Percentiles rank a stretch among this genome's conserved stretches.
These are phyloP conservation scores for Micropoecilia bifurca DNA, from an alignment of 2,797 vertebrate species.

Conservation along the genomic window DNA sequence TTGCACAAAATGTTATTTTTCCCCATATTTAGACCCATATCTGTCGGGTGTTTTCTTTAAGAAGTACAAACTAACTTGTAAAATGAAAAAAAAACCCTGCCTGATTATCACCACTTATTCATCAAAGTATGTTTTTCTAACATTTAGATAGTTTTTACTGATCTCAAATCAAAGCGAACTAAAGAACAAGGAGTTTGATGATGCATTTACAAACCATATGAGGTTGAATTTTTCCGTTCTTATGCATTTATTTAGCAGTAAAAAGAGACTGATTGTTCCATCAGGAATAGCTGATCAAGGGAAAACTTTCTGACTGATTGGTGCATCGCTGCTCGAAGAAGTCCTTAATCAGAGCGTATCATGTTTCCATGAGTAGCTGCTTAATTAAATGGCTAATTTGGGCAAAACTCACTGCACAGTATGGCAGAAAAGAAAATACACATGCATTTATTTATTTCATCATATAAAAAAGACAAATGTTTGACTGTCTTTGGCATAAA, in stretches of 20 bases:
- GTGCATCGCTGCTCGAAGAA: neutral
- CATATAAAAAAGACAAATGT: constrained; percentile 18
- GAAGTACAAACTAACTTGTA: neutral
- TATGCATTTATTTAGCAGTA: neutral
- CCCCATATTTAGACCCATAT: neutral
- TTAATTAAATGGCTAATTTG: neutral
- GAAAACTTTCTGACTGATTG: neutral
- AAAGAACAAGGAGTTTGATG: neutral
- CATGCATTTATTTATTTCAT: neutral
- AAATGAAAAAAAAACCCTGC: neutral
- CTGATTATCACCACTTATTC: neutral
- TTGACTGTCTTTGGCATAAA: constrained; percentile 21
- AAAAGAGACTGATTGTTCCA: neutral
- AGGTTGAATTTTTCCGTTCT: neutral
- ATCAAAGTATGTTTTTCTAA: neutral
- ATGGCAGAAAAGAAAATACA: neutral
- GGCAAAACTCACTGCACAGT: constrained; percentile 13
- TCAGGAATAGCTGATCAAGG: neutral
- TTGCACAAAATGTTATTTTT: neutral
- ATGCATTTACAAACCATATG: neutral
- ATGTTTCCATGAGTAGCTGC: neutral
- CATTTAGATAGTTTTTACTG: neutral
- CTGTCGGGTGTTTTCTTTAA: neutral
- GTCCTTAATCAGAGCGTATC: neutral
- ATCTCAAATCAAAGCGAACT: neutral